phyloP scores from a whole-genome alignment of 2,797 vertebrate species.

The Cyclopterus lumpus region DNA sequence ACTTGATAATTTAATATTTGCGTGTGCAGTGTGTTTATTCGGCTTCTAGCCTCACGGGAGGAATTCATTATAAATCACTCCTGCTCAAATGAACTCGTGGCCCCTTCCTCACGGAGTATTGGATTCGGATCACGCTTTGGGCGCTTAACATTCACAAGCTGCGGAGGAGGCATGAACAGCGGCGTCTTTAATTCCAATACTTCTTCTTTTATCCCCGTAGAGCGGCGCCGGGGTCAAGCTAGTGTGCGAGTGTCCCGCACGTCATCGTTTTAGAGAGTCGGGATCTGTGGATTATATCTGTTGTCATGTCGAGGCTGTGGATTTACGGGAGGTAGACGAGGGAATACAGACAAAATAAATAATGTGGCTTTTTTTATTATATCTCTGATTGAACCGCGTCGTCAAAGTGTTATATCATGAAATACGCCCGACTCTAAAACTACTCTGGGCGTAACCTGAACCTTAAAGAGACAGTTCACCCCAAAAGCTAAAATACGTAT shows the following conservation, averaged over 20 bases:
- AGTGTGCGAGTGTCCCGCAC: background rate
- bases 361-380: constrained; percentile 13
- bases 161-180: constrained; percentile 21
- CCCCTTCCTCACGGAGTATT: constrained; percentile 32
- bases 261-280: background rate
- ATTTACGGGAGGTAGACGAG: background rate
- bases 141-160: constrained; percentile 43
- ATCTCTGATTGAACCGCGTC: background rate
- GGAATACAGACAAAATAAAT: constrained; percentile 9
- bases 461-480: background rate
- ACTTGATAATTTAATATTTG: constrained; percentile 64
- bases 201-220: constrained; percentile 1
- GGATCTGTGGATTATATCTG: background rate
- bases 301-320: background rate
- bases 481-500: background rate
- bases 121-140: constrained; percentile 34
- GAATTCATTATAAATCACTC: constrained; percentile 61
- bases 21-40: constrained; percentile 56
- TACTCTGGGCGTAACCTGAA: background rate
- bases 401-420: background rate
- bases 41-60: constrained; percentile 50
- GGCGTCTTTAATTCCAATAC: constrained; percentile 29
- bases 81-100: constrained; percentile 49
- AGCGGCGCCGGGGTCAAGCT: background rate
- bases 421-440: constrained; percentile 8